Conservation (phyloP, 2,888 invertebrate genomes). For the Sphecodes monilicornis region DNA sequence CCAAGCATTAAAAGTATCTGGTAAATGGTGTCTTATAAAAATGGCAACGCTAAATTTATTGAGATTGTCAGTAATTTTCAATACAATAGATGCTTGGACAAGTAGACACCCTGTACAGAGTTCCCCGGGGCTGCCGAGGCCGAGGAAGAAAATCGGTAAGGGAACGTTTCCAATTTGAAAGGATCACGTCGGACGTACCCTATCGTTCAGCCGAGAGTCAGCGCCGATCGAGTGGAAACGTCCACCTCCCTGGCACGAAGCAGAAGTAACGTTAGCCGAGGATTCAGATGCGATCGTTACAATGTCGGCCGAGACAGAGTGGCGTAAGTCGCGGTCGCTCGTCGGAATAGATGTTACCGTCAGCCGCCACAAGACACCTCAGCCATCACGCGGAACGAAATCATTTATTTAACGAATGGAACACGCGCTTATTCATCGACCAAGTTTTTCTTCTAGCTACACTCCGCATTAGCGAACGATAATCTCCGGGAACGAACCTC, state of each 20-base stretch:
- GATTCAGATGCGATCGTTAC: slow-evolving; percentile 69
- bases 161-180: slow-evolving; percentile 15
- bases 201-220: slow-evolving; percentile 26
- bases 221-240: slow-evolving; percentile 47
- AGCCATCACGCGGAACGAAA: slow-evolving; percentile 78
- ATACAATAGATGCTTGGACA: too few relatives aligned
- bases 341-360: slow-evolving; percentile 76
- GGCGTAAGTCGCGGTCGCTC: slow-evolving; percentile 72
- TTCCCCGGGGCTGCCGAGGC: background rate
- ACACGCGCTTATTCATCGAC: slow-evolving; percentile 68
- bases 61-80: too few relatives aligned
- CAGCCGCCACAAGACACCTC: slow-evolving; percentile 76
- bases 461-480: slow-evolving; percentile 64
- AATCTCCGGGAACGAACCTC: slow-evolving; percentile 34
- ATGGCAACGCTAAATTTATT: too few relatives aligned
- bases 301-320: slow-evolving; percentile 60
- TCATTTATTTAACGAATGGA: slow-evolving; percentile 80
- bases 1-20: too few relatives aligned
- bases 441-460: slow-evolving; percentile 47
- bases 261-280: slow-evolving; percentile 62
- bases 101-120: background rate
- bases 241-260: slow-evolving; percentile 52
- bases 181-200: slow-evolving; percentile 11
- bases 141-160: background rate
- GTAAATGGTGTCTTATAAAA: too few relatives aligned